Evolutionary conservation across 2,113 vertebrate species (phyloP).

Genomic region (Apistogramma diplotaenia): DNA sequence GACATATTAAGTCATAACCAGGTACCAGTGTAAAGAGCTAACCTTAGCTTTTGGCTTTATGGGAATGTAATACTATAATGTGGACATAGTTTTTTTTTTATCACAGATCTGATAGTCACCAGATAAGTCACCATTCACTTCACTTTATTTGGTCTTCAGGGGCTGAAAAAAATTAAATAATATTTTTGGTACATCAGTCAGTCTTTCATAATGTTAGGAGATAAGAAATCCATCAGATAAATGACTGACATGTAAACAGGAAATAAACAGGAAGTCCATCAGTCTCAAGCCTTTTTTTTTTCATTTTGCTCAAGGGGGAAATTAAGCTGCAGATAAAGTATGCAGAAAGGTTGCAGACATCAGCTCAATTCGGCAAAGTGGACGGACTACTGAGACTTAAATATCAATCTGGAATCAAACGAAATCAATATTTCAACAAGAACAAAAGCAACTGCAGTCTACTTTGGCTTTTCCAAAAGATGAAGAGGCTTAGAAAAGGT

Average conservation of each 20-base stretch:
- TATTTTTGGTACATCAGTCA: slow-evolving; percentile 53
- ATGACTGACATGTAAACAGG: slow-evolving; percentile 48
- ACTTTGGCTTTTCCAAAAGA: slow-evolving; percentile 79
- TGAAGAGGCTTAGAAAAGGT: slow-evolving; percentile 76
- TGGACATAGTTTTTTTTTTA: slow-evolving; percentile 23
- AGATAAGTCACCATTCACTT: background rate
- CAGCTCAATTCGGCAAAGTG: slow-evolving; percentile 62
- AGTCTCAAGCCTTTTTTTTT: slow-evolving; percentile 24
- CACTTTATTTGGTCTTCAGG: slow-evolving; percentile 49
- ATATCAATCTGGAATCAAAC: slow-evolving; percentile 58
- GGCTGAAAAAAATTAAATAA: slow-evolving; percentile 5
- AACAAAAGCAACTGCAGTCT: slow-evolving; percentile 75
- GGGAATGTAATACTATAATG: slow-evolving; percentile 3
- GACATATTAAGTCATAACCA: slow-evolving; percentile 34
- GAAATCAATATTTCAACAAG: slow-evolving; percentile 40
- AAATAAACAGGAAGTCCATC: slow-evolving; percentile 49
- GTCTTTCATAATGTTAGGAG: slow-evolving; percentile 15
- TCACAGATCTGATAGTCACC: slow-evolving; percentile 34
- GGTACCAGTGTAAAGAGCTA: slow-evolving; percentile 62
- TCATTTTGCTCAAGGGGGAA: slow-evolving; percentile 32
- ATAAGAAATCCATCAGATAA: slow-evolving; percentile 36
- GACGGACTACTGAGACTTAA: slow-evolving; percentile 67
- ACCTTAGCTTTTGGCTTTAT: slow-evolving; percentile 23
- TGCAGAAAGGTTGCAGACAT: slow-evolving; percentile 42
- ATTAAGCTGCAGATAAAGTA: slow-evolving; percentile 44